A percentile compares a stretch with the other conserved stretches of the same genome.
Evolutionary conservation across 2,113 vertebrate species (phyloP).

Genomic region (Microcebus lehilahytsara): DNA sequence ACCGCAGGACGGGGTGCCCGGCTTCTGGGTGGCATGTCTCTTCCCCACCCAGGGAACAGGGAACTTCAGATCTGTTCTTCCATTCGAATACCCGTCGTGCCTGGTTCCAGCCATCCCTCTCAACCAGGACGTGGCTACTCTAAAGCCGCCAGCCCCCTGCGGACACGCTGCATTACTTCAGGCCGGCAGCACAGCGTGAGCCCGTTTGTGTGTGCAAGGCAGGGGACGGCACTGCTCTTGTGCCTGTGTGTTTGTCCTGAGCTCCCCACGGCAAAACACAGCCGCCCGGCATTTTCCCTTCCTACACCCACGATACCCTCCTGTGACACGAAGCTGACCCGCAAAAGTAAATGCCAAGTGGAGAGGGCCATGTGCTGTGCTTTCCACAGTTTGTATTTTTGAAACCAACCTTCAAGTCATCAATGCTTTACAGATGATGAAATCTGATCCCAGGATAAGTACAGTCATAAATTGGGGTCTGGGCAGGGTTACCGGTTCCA

Average conservation of each 20-base stretch:
- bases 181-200: background rate
- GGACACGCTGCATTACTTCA: background rate
- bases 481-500: background rate
- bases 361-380: background rate
- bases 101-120: background rate
- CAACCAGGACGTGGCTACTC: background rate
- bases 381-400: background rate
- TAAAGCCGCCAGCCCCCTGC: background rate
- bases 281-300: background rate
- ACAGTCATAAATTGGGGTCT: background rate
- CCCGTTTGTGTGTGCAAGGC: background rate
- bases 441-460: background rate
- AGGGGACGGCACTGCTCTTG: background rate
- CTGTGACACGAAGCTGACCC: background rate
- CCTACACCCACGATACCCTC: background rate
- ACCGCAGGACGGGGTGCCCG: background rate
- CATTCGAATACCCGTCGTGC: background rate
- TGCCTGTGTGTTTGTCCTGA: background rate
- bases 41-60: background rate
- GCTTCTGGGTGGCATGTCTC: background rate
- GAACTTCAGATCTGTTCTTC: background rate
- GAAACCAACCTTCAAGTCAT: background rate
- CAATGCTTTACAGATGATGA: background rate
- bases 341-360: background rate
- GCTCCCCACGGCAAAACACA: background rate